Conservation (phyloP, 2,797 vertebrate species). For the Oreonectes daqikongensis region DNA sequence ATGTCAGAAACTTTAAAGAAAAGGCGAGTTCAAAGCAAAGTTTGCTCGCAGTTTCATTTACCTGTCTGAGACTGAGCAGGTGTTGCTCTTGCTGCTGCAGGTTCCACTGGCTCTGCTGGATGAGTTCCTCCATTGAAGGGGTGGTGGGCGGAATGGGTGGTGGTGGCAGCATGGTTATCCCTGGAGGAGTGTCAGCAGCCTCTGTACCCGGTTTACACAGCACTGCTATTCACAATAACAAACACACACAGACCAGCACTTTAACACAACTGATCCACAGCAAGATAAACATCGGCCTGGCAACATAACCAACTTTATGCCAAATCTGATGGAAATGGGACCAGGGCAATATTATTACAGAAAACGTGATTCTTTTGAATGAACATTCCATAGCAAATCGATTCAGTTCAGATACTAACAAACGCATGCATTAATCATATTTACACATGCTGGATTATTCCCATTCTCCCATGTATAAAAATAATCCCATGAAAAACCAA, state of each 20-base stretch:
- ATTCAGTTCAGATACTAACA: conserved; percentile 27
- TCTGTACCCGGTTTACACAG: conserved; percentile 90
- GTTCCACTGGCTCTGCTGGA: conserved; percentile 97
- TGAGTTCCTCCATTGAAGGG: conserved; percentile 87
- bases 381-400: conserved; percentile 43
- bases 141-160: conserved; percentile 75
- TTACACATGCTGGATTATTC: conserved; percentile 48
- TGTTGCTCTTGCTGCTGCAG: conserved; percentile 98
- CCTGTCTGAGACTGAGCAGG: conserved; percentile 91
- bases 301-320: neutral
- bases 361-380: conserved; percentile 39
- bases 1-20: neutral
- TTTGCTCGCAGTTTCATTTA: conserved; percentile 51
- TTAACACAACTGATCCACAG: neutral
- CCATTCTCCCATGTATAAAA: neutral
- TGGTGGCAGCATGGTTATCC: conserved; percentile 76
- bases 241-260: neutral
- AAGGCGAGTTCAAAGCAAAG: neutral
- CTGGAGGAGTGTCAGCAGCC: conserved; percentile 73
- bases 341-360: conserved; percentile 1
- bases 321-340: neutral
- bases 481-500: conserved; percentile 18
- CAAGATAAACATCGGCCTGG: no score
- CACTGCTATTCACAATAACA: conserved; percentile 72
- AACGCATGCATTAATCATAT: conserved; percentile 30